Base-by-base conservation (phyloP, 2,888 invertebrate species). In the Eristalis intricaria region DNA sequence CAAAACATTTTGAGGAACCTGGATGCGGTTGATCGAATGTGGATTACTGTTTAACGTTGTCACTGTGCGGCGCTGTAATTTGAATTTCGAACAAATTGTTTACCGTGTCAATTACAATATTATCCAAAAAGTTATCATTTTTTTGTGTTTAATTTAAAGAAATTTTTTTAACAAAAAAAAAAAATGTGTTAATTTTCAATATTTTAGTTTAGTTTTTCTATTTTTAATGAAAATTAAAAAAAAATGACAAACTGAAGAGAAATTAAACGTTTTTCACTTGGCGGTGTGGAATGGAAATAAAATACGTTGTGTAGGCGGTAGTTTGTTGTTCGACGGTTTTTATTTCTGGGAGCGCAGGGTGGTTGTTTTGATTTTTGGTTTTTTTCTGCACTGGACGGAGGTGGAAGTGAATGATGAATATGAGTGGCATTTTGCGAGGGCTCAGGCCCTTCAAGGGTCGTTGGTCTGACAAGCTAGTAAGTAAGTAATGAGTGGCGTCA, bases 21-120 rank as follows among this genome's bases (percentile, higher is more conserved):
- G 93, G 92, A 93, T 93, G 92, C 93, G 93, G 93, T 93, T 93
- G 93, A 93, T 92, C 93, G 93, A 92, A 93, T 93, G 93, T 93
- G 93, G 93, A 92, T 90, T 91, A 93, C 92, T 93, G 92, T 93
- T 93, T 92, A 93, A 92, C 92, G 93, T 93, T 92, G 93, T 92
- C 93, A 93, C 93, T 91, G 93, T 92, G 92, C 93, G 93, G 92
- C 93, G 93, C 93, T 93, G 93, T 92, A 93, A 93, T 91, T 91
- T 92, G 90, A 90, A 90, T 90, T 90, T 90, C 85, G 87, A 83
- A 85, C 79, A 84, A 88, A 89, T 89, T 68, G 23, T 74, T 83
- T 82, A 81, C 78, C 81, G 76, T 87, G 81, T 87, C 60, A 68
- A 61, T 80, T 50, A 43, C 32, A 60, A 43, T 15, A 43, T 58